Base-by-base conservation (phyloP, 2,888 invertebrate genomes). In the Ellobium chinense region DNA sequence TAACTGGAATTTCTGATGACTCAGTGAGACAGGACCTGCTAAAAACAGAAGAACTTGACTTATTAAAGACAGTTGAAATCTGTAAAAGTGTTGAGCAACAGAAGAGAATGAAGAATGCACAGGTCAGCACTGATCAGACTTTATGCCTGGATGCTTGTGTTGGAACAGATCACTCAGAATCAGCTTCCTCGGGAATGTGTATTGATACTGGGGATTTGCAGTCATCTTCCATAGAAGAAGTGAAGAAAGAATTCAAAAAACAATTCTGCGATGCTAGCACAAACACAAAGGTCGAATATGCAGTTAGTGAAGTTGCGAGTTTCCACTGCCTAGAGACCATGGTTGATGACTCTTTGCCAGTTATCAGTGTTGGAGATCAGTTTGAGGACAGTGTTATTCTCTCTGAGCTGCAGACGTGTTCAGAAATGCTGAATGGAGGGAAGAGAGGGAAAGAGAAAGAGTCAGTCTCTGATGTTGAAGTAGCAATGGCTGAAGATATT, bases 41-140 rank as follows among this genome's bases (percentile, higher is more conserved):
- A 18, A 39, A 69, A 29, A 79, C 78, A 24, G 78, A 79, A 62
- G 72, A 72, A 66, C 29, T 79, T 2, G 73, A 73, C 31, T 72
- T 72, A 4, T 3, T n/a, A 34, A 79, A 79, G 18, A 72, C 78
- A 4, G 21, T 79, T 27, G 54, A 72, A 24, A 79, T 79, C 9
- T 79, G 78, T 46, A 62, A 58, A 21, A 73, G 56, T 36, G 78
- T 70, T 18, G 78, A 78, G 58, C 46, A 39, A 21, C 9, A n/a
- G 21, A 66, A 37, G 37, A 66, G n/a, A 21, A 29, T 58, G 1
- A 68, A 27, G 46, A 62, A 62, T 74, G 46, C 34, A 46, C 9
- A 12, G 12, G 31, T 62, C 24, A 31, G 7, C 18, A 74, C 74
- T 31, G 12, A 74, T 39, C 7, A 18, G 21, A 12, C 29, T 14